These are phyloP conservation scores for Pimpla rufipes DNA, from an alignment of 2,888 invertebrate species.

Conservation along the genomic window DNA sequence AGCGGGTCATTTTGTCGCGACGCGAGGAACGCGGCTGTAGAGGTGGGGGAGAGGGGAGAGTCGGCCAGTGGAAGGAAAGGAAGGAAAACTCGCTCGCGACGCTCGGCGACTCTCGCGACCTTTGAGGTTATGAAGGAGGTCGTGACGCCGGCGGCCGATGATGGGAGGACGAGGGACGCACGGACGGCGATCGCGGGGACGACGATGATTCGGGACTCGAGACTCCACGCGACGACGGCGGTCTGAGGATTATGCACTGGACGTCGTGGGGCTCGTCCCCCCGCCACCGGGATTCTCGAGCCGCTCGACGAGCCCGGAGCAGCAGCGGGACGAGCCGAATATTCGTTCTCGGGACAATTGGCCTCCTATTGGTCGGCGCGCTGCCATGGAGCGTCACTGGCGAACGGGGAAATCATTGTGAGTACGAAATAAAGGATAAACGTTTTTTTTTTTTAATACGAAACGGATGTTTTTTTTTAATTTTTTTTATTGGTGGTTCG, in stretches of 20 bases:
- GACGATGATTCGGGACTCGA: slow-evolving; percentile 37
- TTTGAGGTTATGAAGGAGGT: slow-evolving; percentile 60
- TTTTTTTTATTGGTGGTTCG: no score
- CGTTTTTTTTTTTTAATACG: background rate
- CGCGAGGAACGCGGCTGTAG: no score
- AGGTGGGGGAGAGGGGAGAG: background rate
- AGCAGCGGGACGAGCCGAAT: slow-evolving; percentile 45
- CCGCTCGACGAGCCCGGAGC: slow-evolving; percentile 34
- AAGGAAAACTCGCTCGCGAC: background rate
- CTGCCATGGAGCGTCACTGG: slow-evolving; percentile 74
- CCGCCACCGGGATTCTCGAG: slow-evolving; percentile 66
- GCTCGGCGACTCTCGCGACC: slow-evolving; percentile 2
- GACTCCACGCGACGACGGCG: slow-evolving; percentile 10
- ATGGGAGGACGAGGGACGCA: background rate
- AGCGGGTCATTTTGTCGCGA: no score
- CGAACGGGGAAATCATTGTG: slow-evolving; percentile 81
- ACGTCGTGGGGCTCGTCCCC: slow-evolving; percentile 68
- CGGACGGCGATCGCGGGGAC: slow-evolving; percentile 10
- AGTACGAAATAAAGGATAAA: slow-evolving; percentile 70
- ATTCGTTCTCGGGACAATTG: slow-evolving; percentile 47
- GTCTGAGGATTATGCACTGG: slow-evolving; percentile 68
- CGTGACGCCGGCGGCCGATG: slow-evolving; percentile 27
- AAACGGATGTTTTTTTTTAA: no score
- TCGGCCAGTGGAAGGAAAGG: background rate
- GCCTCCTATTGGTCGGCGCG: slow-evolving; percentile 65